These are phyloP conservation scores for Cepphus grylle DNA, from an alignment of 2,113 vertebrate genomes.

Conservation along the genomic window DNA sequence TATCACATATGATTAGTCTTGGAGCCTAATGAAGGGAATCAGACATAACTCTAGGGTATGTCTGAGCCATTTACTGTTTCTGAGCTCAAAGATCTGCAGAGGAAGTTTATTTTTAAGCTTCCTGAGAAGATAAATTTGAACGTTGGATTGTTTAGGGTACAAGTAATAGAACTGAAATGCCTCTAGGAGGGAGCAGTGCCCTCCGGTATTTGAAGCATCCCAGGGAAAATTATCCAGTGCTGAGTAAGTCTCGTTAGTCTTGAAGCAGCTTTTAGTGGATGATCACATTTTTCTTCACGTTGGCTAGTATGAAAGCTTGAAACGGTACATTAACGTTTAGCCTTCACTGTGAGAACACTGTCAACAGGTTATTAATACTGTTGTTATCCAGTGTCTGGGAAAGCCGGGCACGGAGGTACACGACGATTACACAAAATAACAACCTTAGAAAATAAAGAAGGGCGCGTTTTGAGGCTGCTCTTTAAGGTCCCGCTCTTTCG, in stretches of 20 bases:
- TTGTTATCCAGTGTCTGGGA: background rate
- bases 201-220: background rate
- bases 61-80: background rate
- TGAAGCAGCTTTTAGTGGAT: conserved; percentile 15
- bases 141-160: conserved; percentile 1
- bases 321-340: background rate
- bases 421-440: background rate
- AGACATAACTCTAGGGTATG: conserved; percentile 28
- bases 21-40: conserved; percentile 15
- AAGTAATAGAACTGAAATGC: background rate
- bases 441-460: background rate
- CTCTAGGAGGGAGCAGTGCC: background rate
- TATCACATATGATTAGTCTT: conserved; percentile 13
- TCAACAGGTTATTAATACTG: background rate
- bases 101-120: conserved; percentile 60
- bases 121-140: conserved; percentile 16
- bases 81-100: background rate
- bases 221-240: conserved; percentile 29
- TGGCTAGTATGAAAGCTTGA: background rate
- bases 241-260: background rate
- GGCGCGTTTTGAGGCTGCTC: background rate
- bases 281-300: background rate
- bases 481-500: background rate
- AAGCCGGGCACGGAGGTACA: background rate
- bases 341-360: background rate